Evolutionary conservation across 2,888 invertebrate species (phyloP).

Genomic region (Allacma fusca): DNA sequence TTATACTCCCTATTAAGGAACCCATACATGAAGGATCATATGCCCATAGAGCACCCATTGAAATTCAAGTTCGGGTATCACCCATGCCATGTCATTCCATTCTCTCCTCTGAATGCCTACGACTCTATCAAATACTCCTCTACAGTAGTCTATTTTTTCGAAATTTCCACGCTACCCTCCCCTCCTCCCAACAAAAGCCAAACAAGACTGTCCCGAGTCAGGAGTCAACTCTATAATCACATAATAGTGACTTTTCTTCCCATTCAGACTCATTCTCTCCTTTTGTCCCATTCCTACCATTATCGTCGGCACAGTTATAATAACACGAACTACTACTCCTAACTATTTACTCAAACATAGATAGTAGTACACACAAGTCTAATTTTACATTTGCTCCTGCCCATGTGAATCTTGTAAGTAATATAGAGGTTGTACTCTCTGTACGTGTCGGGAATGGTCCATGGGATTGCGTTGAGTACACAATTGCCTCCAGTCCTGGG

Average conservation of each 20-base stretch:
- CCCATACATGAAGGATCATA: not conserved
- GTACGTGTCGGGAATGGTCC: slow-evolving; percentile 2
- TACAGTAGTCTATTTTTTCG: not conserved
- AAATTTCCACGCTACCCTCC: slow-evolving; percentile 40
- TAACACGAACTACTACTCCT: no score
- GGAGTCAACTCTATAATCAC: slow-evolving; percentile 31
- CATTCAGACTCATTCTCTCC: not conserved
- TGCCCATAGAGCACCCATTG: slow-evolving; percentile 17
- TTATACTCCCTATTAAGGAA: no score
- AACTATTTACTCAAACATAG: no score
- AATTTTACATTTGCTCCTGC: slow-evolving; percentile 8
- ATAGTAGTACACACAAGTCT: not conserved
- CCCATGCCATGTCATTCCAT: slow-evolving; percentile 10
- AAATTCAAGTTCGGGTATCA: slow-evolving; percentile 16
- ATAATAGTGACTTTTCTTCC: slow-evolving; percentile 17
- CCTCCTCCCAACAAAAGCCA: slow-evolving; percentile 13
- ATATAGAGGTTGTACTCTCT: not conserved
- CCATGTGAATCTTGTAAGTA: not conserved
- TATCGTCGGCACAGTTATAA: no score
- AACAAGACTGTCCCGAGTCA: slow-evolving; percentile 9
- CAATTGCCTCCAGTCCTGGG: not conserved
- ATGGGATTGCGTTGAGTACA: not conserved
- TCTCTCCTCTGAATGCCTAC: not conserved
- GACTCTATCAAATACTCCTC: slow-evolving; percentile 42
- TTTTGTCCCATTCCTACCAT: not conserved